A percentile compares a stretch with the other conserved stretches of the same genome.
phyloP scores from a whole-genome alignment of 1,140 invertebrate genomes.

The Sarcophaga peregrina region DNA sequence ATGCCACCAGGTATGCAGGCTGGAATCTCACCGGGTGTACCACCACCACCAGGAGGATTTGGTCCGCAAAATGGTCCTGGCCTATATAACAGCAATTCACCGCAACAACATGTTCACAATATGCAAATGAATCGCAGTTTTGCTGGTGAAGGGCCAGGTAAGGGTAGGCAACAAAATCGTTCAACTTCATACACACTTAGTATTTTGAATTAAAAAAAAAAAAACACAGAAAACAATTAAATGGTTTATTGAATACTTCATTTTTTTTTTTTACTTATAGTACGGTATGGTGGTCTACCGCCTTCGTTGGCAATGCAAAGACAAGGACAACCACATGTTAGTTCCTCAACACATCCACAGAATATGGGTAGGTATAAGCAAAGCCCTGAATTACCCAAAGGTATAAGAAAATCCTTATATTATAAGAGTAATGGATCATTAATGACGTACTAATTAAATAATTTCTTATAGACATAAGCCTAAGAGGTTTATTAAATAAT shows the following conservation, averaged over 20 bases:
- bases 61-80: conserved; percentile 62
- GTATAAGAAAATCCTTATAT: background rate
- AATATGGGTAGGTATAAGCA: conserved; percentile 61
- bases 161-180: conserved; percentile 51
- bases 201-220: background rate
- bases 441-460: background rate
- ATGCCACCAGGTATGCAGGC: conserved; percentile 61
- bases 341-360: conserved; percentile 66
- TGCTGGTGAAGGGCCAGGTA: conserved; percentile 62
- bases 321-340: conserved; percentile 65
- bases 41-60: conserved; percentile 56
- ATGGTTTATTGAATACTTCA: conserved; percentile 32
- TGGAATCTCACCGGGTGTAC: conserved; percentile 58
- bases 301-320: conserved; percentile 61
- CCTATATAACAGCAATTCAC: conserved; percentile 58
- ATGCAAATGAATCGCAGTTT: conserved; percentile 63
- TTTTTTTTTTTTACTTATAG: conserved; percentile 45
- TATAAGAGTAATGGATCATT: too few species aligned
- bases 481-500: conserved; percentile 64
- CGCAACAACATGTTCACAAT: conserved; percentile 63
- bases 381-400: background rate
- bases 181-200: conserved; percentile 37
- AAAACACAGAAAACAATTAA: background rate
- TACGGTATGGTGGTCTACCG: conserved; percentile 62
- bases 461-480: conserved; percentile 58